phyloP scores from a whole-genome alignment of 2,113 vertebrate genomes.

The Malurus alboscapulatus region DNA sequence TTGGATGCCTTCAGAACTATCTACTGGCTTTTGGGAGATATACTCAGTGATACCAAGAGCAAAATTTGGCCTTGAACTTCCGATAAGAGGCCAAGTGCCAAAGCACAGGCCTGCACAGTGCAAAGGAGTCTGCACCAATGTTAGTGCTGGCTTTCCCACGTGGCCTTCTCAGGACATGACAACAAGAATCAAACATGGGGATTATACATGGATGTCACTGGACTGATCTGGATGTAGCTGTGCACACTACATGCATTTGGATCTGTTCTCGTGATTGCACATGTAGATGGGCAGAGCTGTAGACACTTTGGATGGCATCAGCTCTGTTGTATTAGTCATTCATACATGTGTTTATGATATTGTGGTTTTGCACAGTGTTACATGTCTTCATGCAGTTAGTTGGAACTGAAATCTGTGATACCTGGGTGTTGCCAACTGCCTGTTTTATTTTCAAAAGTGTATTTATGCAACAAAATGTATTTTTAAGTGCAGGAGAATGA shows the following conservation, averaged over 20 bases:
- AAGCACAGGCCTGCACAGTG: background rate
- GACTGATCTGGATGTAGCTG: background rate
- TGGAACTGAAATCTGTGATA: background rate
- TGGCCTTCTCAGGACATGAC: slow-evolving; percentile 26
- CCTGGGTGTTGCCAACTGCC: background rate
- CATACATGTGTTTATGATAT: background rate
- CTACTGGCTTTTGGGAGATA: background rate
- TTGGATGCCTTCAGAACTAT: background rate
- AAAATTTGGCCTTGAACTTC: background rate
- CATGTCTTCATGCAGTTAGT: background rate
- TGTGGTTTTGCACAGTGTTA: slow-evolving; percentile 27
- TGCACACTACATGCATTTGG: background rate
- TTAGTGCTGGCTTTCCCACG: background rate
- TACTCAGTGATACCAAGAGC: background rate
- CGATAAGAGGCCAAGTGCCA: background rate
- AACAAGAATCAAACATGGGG: slow-evolving; percentile 24
- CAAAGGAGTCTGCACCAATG: background rate
- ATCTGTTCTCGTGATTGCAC: background rate
- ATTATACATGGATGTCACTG: background rate
- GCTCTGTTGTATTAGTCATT: background rate
- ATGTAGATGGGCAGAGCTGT: background rate
- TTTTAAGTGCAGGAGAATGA: slow-evolving; percentile 2
- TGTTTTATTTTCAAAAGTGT: background rate
- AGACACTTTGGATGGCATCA: background rate
- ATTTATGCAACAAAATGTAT: slow-evolving; percentile 20